Evolutionary conservation across 2,888 invertebrate genomes (phyloP).

Genomic region (Harpalus rufipes): DNA sequence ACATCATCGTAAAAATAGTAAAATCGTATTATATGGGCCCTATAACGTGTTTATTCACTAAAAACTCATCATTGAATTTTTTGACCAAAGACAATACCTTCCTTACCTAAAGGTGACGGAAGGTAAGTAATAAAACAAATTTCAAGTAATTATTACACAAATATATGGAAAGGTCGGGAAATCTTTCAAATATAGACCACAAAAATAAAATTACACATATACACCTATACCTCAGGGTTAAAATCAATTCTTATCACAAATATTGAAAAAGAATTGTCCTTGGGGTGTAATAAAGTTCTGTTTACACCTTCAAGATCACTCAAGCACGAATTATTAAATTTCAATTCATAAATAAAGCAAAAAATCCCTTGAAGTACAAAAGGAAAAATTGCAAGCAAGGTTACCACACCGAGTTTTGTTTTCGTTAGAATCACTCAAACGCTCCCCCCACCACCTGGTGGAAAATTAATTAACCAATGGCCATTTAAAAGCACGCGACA

Average conservation of each 20-base stretch:
- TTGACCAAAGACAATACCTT: too few relatives aligned
- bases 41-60: too few relatives aligned
- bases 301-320: background rate
- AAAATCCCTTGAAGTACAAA: slow-evolving; percentile 16
- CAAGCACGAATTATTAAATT: slow-evolving; percentile 25
- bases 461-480: slow-evolving; percentile 60
- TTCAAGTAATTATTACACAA: background rate
- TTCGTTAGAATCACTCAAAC: slow-evolving; percentile 51
- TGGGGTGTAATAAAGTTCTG: background rate
- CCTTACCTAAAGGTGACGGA: too few relatives aligned
- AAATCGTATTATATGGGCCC: too few relatives aligned
- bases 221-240: background rate
- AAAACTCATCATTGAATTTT: too few relatives aligned
- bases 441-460: slow-evolving; percentile 35
- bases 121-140: background rate
- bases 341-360: slow-evolving; percentile 23
- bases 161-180: background rate
- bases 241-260: background rate
- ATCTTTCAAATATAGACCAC: background rate
- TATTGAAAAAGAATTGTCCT: background rate
- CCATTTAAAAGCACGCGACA: slow-evolving; percentile 59
- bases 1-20: too few relatives aligned
- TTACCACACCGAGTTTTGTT: slow-evolving; percentile 42
- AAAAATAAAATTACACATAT: background rate
- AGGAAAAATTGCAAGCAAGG: slow-evolving; percentile 43